Evolutionary conservation across 2,888 invertebrate species (phyloP).

Genomic region (Alviniconcha strummeri): DNA sequence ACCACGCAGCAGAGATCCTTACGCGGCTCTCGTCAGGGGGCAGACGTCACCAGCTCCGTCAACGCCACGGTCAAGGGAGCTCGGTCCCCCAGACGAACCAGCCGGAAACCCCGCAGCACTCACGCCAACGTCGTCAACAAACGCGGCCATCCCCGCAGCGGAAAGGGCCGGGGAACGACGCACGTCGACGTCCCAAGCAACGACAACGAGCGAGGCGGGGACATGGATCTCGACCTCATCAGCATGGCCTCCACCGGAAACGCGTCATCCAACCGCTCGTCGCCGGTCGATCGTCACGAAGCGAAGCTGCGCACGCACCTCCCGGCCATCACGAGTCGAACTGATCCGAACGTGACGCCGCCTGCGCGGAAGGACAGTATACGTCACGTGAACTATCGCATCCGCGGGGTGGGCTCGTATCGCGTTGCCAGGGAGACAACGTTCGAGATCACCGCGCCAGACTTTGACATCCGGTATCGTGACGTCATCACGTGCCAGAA

Average conservation of each 20-base stretch:
- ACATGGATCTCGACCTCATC: conserved; percentile 6
- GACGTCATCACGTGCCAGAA: conserved; percentile 55
- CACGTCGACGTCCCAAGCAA: not conserved
- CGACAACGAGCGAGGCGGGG: not conserved
- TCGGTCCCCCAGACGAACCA: not conserved
- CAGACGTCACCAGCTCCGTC: not conserved
- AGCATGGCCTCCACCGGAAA: conserved; percentile 2
- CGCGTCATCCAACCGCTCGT: not conserved
- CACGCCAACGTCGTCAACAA: not conserved
- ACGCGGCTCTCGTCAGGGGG: not conserved
- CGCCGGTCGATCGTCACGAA: not conserved
- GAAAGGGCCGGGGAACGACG: not conserved
- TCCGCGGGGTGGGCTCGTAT: conserved; percentile 27
- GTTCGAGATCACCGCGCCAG: conserved; percentile 64
- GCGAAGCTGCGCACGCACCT: conserved; percentile 9
- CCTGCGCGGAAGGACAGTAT: not conserved
- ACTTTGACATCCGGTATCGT: conserved; percentile 63
- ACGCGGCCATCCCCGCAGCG: not conserved
- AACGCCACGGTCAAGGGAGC: not conserved
- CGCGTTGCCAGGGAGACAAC: conserved; percentile 46
- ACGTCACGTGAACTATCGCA: conserved; percentile 28
- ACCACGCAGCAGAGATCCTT: not conserved
- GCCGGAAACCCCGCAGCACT: not conserved
- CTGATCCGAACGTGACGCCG: conserved; percentile 1
- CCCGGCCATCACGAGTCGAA: conserved; percentile 29